Percentiles rank a stretch among this genome's conserved stretches.
These are phyloP conservation scores for Tinamus major DNA, from an alignment of 2,797 vertebrate genomes.

Conservation along the genomic window DNA sequence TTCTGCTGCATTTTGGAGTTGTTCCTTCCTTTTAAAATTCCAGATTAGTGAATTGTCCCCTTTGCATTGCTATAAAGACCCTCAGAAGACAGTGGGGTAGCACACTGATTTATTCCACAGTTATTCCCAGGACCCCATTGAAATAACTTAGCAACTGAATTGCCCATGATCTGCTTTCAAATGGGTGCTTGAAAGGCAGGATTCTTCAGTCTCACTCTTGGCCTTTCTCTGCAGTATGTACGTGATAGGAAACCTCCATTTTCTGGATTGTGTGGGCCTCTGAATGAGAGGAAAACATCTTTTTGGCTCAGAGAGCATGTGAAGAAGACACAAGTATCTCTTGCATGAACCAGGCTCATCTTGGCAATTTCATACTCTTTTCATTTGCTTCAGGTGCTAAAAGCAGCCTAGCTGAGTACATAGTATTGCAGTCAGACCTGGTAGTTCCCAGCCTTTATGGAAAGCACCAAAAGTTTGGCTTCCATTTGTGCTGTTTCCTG, in stretches of 20 bases:
- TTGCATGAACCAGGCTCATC: neutral
- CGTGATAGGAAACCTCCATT: neutral
- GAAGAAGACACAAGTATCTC: neutral
- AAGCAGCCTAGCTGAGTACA: neutral
- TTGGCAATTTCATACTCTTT: neutral
- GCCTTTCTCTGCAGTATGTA: neutral
- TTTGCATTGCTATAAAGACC: neutral
- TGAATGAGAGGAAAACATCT: neutral
- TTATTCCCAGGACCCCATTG: neutral
- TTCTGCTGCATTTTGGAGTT: neutral
- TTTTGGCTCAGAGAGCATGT: neutral
- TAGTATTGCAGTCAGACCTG: neutral
- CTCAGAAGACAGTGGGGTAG: neutral
- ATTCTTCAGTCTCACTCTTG: neutral
- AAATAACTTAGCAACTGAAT: neutral
- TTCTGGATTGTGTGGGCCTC: neutral
- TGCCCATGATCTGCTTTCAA: neutral
- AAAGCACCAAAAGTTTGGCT: neutral
- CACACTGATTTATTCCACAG: neutral
- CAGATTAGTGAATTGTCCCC: neutral
- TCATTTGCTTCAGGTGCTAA: constrained; percentile 19
- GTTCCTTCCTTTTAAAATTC: neutral
- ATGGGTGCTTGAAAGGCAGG: neutral
- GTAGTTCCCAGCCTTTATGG: neutral
- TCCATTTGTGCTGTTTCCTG: neutral